Evolutionary conservation across 1,140 invertebrate species (phyloP), one percentile per base, ranked within the genome.

Genomic region (Rhyacophila brunnea): DNA sequence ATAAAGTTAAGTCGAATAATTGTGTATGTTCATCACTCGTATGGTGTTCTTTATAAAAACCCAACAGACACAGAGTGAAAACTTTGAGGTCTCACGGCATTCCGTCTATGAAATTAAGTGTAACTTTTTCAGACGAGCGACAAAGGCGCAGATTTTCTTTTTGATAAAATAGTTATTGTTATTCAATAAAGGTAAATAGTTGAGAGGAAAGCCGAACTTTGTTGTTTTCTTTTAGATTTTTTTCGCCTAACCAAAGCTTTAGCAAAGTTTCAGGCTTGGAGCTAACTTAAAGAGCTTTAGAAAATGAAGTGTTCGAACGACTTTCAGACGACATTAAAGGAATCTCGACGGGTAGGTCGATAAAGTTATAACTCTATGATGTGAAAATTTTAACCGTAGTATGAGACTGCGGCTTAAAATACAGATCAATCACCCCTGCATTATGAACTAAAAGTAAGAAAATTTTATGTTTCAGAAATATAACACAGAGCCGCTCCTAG

Each of bases 131-230:
- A 28, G 23, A 40, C n/a, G 38, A 15, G 38, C 49, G 50, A 38
- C 38, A 28, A 42, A 52, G 40, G 17, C 23, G 13, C 17, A 42
- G 50, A 52, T 52, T 52, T 43, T 42, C 50, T 43, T 42, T 20
- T 6, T 36, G 50, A 52, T 52, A 52, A 52, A 52, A 42, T 38
- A 52, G 50, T 52, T 52, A 52, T 52, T 52, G 50, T 20, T 28
- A 28, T 28, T 28, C 23, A 19, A 36, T 11, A 52, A 52, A 52
- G 40, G 50, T 52, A 52, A 52, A 52, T 28, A 18, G 50, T 35
- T 18, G 38, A 43, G 38, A 14, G 6, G 18, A 13, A 15, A 10
- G 17, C 50, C 18, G 20, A 50, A 50, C 48, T 50, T 35, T 50
- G 48, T 50, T 28, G 23, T 28, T 28, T 28, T 28, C 23, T 28